Evolutionary conservation across 1,140 invertebrate genomes (phyloP).

Genomic region (Zaprionus lachaisei): DNA sequence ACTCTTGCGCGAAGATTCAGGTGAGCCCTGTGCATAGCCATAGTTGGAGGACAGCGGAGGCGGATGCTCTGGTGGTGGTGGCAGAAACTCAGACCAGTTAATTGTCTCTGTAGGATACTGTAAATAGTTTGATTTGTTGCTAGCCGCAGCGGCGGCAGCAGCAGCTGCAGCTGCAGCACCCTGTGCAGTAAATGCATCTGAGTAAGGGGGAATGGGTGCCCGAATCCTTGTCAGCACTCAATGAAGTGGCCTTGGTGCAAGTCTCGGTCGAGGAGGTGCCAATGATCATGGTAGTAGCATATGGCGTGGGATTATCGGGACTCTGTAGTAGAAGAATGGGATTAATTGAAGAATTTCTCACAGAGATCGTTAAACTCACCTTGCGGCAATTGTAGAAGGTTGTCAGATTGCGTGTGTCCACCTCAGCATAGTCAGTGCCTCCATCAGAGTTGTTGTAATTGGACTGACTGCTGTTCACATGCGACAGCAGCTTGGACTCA

Average conservation of each 20-base stretch:
- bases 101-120: slow-evolving; percentile 86
- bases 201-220: slow-evolving; percentile 85
- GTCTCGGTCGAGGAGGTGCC: slow-evolving; percentile 86
- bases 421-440: slow-evolving; percentile 91
- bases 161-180: slow-evolving; percentile 61
- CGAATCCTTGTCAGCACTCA: slow-evolving; percentile 85
- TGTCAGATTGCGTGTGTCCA: slow-evolving; percentile 89
- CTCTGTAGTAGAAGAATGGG: slow-evolving; percentile 80
- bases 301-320: slow-evolving; percentile 90
- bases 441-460: slow-evolving; percentile 85
- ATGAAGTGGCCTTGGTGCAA: slow-evolving; percentile 85
- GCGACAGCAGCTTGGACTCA: slow-evolving; percentile 88
- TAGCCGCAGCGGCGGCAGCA: slow-evolving; percentile 30
- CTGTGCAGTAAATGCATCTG: slow-evolving; percentile 67
- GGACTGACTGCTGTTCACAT: slow-evolving; percentile 86
- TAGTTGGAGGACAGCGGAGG: slow-evolving; percentile 86
- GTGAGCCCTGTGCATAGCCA: slow-evolving; percentile 77
- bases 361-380: slow-evolving; percentile 22
- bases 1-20: slow-evolving; percentile 81
- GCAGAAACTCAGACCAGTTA: slow-evolving; percentile 91
- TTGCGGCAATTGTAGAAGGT: slow-evolving; percentile 91
- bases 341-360: neutral
- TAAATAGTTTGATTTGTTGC: slow-evolving; percentile 85
- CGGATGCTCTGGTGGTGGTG: slow-evolving; percentile 92
- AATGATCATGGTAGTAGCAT: slow-evolving; percentile 91